A percentile compares a stretch with the other conserved stretches of the same genome.
Conservation (phyloP, 2,888 invertebrate genomes). For the Diadromus collaris region DNA sequence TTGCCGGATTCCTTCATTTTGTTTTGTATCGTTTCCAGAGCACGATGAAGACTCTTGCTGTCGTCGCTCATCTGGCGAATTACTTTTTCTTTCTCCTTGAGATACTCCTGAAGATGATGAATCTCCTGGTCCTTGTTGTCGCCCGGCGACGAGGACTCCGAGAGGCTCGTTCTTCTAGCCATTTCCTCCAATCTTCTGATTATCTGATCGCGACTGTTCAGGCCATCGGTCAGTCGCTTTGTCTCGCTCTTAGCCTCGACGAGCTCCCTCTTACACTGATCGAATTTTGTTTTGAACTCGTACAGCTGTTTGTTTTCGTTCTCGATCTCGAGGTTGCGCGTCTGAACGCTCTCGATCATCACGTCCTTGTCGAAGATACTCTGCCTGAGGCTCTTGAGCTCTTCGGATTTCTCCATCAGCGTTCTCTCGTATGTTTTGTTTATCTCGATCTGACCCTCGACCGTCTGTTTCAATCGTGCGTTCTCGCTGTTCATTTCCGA, state of each 20-base stretch:
- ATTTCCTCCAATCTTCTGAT: constrained; percentile 75
- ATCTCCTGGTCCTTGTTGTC: constrained; percentile 81
- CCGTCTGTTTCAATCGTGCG: constrained; percentile 81
- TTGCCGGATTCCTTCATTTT: constrained; percentile 83
- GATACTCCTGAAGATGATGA: constrained; percentile 81
- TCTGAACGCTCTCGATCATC: constrained; percentile 72
- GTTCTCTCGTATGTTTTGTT: constrained; percentile 73
- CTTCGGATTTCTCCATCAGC: constrained; percentile 81
- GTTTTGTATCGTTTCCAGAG: constrained; percentile 80
- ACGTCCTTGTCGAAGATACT: constrained; percentile 74
- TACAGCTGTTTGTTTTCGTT: constrained; percentile 74
- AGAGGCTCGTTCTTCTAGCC: constrained; percentile 71
- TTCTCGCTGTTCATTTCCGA: constrained; percentile 83
- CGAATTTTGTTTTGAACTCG: constrained; percentile 81
- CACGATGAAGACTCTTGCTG: constrained; percentile 82
- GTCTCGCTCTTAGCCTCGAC: constrained; percentile 70
- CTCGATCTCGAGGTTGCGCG: constrained; percentile 73
- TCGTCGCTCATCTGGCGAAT: constrained; percentile 83
- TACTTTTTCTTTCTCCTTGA: constrained; percentile 84
- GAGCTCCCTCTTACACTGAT: constrained; percentile 68
- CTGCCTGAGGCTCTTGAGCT: constrained; percentile 81
- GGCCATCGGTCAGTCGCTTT: constrained; percentile 71
- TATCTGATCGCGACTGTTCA: constrained; percentile 73
- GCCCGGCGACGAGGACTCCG: constrained; percentile 70
- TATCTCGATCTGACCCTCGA: constrained; percentile 81